A percentile compares a stretch with the other conserved stretches of the same genome.
Evolutionary conservation across 2,888 invertebrate genomes (phyloP).

Genomic region (Vesta saturnalis): DNA sequence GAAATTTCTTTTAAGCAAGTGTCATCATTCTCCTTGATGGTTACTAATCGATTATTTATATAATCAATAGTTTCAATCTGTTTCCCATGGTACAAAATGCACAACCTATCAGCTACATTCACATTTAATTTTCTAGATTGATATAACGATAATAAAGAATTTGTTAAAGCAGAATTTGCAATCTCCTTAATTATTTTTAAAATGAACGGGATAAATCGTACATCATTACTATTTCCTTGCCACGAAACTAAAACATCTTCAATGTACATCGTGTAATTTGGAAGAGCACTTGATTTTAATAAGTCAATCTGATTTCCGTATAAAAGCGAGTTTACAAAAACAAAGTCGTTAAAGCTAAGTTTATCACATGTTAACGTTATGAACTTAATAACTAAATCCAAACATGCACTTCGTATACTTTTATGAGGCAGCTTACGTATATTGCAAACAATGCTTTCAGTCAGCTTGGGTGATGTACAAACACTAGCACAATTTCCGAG

Average conservation of each 20-base stretch:
- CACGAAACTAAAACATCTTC: not conserved
- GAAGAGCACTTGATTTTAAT: not conserved
- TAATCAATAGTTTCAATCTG: not conserved
- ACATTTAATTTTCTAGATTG: not conserved
- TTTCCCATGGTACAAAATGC: not conserved
- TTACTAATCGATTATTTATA: not conserved
- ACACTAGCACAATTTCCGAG: not conserved
- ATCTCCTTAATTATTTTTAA: not conserved
- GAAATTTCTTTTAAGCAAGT: not conserved
- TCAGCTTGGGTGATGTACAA: not conserved
- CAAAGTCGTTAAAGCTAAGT: slow-evolving; percentile 16
- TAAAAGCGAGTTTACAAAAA: not conserved
- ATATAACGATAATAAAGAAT: not conserved
- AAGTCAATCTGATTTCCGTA: too few relatives aligned
- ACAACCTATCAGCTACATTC: slow-evolving; percentile 4
- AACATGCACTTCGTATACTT: slow-evolving; percentile 48
- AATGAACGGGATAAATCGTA: not conserved
- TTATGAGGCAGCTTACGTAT: slow-evolving; percentile 46
- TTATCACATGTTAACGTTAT: slow-evolving; percentile 5
- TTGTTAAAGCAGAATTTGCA: not conserved
- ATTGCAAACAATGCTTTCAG: slow-evolving; percentile 35
- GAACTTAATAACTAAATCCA: not conserved
- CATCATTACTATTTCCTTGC: not conserved
- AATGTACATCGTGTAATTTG: not conserved
- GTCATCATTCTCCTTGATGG: not conserved